Conservation (phyloP, 2,888 invertebrate species). For the Eledona agricola region DNA sequence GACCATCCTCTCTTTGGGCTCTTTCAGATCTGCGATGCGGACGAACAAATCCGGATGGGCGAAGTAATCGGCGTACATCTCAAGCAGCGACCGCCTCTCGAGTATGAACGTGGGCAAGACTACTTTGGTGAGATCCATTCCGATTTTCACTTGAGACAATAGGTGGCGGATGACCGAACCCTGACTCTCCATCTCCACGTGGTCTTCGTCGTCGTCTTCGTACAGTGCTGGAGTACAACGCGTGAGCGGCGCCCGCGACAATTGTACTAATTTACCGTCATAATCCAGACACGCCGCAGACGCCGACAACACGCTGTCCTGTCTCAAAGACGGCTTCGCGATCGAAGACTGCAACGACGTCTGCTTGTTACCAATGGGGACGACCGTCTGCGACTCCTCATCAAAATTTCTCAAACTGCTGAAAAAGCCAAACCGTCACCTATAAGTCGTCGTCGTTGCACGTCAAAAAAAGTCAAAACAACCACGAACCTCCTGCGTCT, state of each 20-base stretch:
- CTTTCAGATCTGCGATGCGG: slow-evolving; percentile 88
- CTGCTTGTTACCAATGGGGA: slow-evolving; percentile 40
- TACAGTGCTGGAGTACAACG: slow-evolving; percentile 75
- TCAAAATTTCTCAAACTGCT: slow-evolving; percentile 56
- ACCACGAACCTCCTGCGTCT: slow-evolving; percentile 54
- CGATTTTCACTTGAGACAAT: slow-evolving; percentile 96
- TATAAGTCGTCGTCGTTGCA: background rate
- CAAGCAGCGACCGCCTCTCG: slow-evolving; percentile 94
- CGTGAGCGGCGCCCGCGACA: background rate
- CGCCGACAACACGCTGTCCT: slow-evolving; percentile 51
- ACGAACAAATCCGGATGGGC: slow-evolving; percentile 98
- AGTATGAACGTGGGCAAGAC: slow-evolving; percentile 98
- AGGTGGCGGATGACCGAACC: slow-evolving; percentile 97
- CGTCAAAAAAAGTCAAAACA: slow-evolving; percentile 12
- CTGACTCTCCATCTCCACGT: slow-evolving; percentile 94
- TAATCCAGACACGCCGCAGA: slow-evolving; percentile 80
- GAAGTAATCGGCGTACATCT: slow-evolving; percentile 99
- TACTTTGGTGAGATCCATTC: slow-evolving; percentile 99
- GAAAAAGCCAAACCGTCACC: slow-evolving; percentile 39
- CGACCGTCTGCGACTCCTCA: slow-evolving; percentile 39
- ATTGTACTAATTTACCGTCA: slow-evolving; percentile 68
- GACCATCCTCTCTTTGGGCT: slow-evolving; percentile 89
- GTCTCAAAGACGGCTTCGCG: slow-evolving; percentile 56
- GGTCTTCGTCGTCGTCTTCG: slow-evolving; percentile 89
- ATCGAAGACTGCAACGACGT: slow-evolving; percentile 55